Percentiles rank a stretch among this genome's conserved stretches.
These are phyloP conservation scores for Syrmaticus mikado DNA, from an alignment of 2,113 vertebrate genomes.

Conservation along the genomic window DNA sequence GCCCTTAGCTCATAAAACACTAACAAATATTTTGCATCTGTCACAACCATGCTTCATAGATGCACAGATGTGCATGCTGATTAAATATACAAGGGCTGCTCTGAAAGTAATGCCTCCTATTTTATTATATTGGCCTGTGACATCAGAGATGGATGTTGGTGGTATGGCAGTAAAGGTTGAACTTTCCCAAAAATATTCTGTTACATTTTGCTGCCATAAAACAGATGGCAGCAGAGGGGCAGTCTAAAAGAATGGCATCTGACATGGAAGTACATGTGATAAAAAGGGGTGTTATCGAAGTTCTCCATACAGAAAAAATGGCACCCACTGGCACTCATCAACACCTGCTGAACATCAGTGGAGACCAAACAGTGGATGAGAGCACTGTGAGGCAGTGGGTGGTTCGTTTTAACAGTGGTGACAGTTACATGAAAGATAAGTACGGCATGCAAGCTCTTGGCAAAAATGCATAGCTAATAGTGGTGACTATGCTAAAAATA, in stretches of 20 bases:
- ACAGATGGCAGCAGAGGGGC: background rate
- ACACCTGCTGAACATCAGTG: background rate
- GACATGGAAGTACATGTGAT: background rate
- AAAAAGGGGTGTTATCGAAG: background rate
- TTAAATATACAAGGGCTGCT: background rate
- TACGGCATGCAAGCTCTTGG: background rate
- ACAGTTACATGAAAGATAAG: too few relatives aligned
- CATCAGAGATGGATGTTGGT: background rate
- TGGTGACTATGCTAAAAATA: background rate
- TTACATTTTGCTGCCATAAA: background rate
- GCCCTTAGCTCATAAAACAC: slow-evolving; percentile 52
- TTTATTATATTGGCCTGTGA: background rate
- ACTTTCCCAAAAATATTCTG: background rate
- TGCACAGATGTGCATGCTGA: slow-evolving; percentile 23
- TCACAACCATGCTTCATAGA: background rate
- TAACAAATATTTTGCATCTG: slow-evolving; percentile 60
- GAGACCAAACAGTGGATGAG: background rate
- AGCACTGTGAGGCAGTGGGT: background rate
- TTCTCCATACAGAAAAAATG: background rate
- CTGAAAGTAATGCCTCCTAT: background rate
- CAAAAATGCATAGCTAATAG: background rate
- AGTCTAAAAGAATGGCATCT: background rate
- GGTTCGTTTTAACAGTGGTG: too few relatives aligned
- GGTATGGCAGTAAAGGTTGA: background rate
- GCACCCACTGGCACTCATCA: background rate